Base-by-base conservation (phyloP, 2,888 invertebrate species). In the Athetis lepigone region DNA sequence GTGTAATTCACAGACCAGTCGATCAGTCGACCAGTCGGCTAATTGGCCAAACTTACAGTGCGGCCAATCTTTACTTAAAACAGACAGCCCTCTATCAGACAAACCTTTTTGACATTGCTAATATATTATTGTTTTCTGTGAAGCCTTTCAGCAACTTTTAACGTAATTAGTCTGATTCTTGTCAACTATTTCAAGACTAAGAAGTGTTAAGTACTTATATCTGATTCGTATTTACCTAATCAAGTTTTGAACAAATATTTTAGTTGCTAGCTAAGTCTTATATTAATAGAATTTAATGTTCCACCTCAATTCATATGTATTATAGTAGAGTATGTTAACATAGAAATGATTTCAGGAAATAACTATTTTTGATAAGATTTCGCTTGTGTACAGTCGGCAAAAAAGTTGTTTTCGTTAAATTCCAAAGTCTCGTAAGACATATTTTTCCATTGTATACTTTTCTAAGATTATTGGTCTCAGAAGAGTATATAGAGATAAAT, bases 141-240 rank as follows among this genome's bases (percentile, higher is more conserved):
- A 54, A 67, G 8, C 54, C 40, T 19, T 62, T 46, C 4, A 55
- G 29, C 8, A 11, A 19, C 21, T 18, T 27, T 1, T 11, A 51
- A 37, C 27, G 1, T 40, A 61, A 37, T 13, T 4, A 47, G 8
- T 16, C 27, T 18, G 13, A 43, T 49, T 54, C 19, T 7, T 27
- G 13, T 18, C 13, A 13, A 37, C 47, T 21, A 8, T 37, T 36
- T 18, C 74, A 68, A 74, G 62, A 49, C 56, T 8, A 11, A 49
- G 21, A 69, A 74, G 43, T 62, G 69, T 16, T 37, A 13, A 51
- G 25, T 51, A 23, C n/a, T 33, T 8, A 33, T 33, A 9, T 50
- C 50, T 46, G 16, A n/a, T 60, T 65, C 61, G 42, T 8, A 4
- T 42, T 68, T 25, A 25, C 6, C 25, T 25, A 25, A 25, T 25